Percentiles rank a stretch among this genome's conserved stretches.
Evolutionary conservation across 2,113 vertebrate genomes (phyloP).

Genomic region (Sturnira hondurensis): DNA sequence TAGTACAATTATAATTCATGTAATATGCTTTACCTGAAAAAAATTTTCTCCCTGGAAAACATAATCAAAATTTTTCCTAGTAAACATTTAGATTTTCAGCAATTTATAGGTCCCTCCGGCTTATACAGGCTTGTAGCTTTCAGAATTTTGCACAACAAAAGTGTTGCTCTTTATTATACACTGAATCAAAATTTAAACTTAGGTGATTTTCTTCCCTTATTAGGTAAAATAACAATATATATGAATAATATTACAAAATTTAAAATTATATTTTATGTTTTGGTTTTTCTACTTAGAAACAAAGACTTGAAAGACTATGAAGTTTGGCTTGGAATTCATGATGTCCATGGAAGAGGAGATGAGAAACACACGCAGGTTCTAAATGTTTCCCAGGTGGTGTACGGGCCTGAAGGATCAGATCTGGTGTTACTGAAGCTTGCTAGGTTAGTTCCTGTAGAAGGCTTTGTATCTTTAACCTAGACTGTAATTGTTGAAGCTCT

Average conservation of each 20-base stretch:
- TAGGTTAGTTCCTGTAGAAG: conserved; percentile 81
- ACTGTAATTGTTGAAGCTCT: neutral
- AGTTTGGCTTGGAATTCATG: conserved; percentile 92
- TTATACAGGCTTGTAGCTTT: neutral
- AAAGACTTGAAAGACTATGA: conserved; percentile 94
- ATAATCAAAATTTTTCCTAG: neutral
- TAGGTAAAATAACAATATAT: neutral
- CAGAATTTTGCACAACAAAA: neutral
- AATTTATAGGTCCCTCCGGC: neutral
- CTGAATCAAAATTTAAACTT: neutral
- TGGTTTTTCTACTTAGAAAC: conserved; percentile 80
- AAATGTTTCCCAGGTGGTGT: conserved; percentile 92
- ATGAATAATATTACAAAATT: neutral
- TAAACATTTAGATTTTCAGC: neutral
- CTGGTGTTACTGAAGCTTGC: conserved; percentile 91
- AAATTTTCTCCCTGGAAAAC: neutral
- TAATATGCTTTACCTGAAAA: neutral
- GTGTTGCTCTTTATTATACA: neutral
- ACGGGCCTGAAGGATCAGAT: conserved; percentile 92
- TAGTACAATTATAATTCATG: neutral
- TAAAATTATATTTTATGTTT: conserved; percentile 28
- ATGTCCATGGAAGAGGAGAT: conserved; percentile 85
- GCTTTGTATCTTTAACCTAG: neutral
- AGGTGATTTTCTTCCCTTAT: neutral
- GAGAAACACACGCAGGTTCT: conserved; percentile 89